Conservation (phyloP, 2,888 invertebrate genomes). For the Carabus problematicus region DNA sequence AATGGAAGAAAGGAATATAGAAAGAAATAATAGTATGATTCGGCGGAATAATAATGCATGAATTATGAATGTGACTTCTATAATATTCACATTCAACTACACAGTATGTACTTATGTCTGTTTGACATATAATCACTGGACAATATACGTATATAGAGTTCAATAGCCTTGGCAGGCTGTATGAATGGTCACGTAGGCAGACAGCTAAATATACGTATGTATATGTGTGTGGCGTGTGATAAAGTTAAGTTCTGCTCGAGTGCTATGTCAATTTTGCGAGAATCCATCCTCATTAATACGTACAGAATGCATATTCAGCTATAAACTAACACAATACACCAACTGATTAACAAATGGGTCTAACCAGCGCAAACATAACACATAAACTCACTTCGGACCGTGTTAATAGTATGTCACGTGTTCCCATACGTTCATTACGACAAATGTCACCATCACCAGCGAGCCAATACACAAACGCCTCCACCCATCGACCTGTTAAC, state of each 20-base stretch:
- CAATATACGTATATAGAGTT: too few relatives aligned
- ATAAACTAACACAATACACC: constrained; percentile 12
- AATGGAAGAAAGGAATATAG: too few relatives aligned
- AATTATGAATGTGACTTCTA: too few relatives aligned
- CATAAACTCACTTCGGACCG: constrained; percentile 20
- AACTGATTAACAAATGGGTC: constrained; percentile 24
- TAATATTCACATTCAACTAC: too few relatives aligned
- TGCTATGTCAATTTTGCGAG: constrained; percentile 12
- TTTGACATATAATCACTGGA: too few relatives aligned
- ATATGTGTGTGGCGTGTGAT: too few relatives aligned
- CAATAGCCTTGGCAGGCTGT: too few relatives aligned
- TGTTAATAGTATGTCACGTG: constrained; percentile 22
- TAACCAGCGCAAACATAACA: constrained; percentile 17
- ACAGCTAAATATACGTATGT: too few relatives aligned
- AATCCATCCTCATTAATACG: constrained; percentile 25
- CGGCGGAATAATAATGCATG: too few relatives aligned
- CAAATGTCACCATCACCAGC: constrained; percentile 18
- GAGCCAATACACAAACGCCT: not conserved
- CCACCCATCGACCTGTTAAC: not conserved
- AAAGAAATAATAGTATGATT: too few relatives aligned
- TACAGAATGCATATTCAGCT: constrained; percentile 10
- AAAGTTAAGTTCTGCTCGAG: not conserved
- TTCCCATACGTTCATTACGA: constrained; percentile 19
- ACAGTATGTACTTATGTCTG: too few relatives aligned
- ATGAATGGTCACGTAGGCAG: too few relatives aligned